These are phyloP conservation scores for Ichneumoninae sp. DNA, from an alignment of 2,888 invertebrate genomes.

Conservation along the genomic window DNA sequence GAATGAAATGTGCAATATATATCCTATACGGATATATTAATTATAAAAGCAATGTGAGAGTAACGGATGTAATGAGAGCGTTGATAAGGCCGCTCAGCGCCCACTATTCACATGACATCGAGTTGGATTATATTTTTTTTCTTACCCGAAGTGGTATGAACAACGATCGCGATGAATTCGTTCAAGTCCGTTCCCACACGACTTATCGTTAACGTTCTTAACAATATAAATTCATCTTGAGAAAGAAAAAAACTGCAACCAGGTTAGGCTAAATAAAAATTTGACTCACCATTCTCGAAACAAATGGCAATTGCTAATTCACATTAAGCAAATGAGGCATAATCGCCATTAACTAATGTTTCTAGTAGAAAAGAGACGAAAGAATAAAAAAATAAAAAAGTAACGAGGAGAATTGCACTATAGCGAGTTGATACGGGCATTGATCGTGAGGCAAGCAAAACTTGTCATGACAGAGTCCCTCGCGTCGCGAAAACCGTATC, in stretches of 20 bases:
- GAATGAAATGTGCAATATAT: conserved; percentile 51
- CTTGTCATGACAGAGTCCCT: conserved; percentile 29
- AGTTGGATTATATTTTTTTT: conserved; percentile 13
- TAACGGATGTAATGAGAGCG: neutral
- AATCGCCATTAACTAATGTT: conserved; percentile 18
- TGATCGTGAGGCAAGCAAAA: conserved; percentile 36
- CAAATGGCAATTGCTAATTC: conserved; percentile 2
- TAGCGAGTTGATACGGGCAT: conserved; percentile 40
- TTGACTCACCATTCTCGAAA: neutral
- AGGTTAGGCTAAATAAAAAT: neutral
- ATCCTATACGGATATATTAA: conserved; percentile 38
- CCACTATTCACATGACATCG: conserved; percentile 29
- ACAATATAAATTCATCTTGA: neutral
- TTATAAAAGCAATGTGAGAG: conserved; percentile 25
- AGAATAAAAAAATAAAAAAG: neutral
- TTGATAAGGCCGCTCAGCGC: conserved; percentile 23
- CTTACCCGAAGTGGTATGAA: conserved; percentile 15
- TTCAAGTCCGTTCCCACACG: neutral
- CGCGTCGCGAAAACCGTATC: conserved; percentile 22
- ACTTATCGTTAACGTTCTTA: neutral
- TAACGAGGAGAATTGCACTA: conserved; percentile 37
- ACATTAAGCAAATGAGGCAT: conserved; percentile 25
- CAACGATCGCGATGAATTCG: neutral
- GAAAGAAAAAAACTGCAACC: neutral
- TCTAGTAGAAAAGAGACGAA: conserved; percentile 23